Base-by-base conservation (phyloP, 2,888 invertebrate genomes). In the Cynaeus angustus region DNA sequence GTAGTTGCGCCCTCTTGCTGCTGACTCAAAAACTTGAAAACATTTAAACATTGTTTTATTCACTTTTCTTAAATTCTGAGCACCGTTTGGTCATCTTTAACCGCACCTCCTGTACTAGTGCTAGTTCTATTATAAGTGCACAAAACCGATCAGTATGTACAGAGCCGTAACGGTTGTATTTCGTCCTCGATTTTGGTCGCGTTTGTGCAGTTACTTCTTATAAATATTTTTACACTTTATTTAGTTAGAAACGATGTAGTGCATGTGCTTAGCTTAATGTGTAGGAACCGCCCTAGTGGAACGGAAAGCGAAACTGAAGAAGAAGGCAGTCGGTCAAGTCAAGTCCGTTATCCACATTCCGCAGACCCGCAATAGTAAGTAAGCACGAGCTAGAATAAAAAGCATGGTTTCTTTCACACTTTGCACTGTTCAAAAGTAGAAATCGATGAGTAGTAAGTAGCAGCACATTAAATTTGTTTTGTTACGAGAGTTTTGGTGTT, bases 251-350 rank as follows among this genome's bases (percentile, higher is more conserved):
- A 45, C 68, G 38, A 77, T 85, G 87, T 85, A 82, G 83, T 85
- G 84, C 84, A 84, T 84, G 84, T 84, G 84, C 85, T 84, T 84
- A 84, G 83, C 84, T 83, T 85, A 85, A 84, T 86, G 88, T 84
- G 84, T 88, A 86, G 85, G 85, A 82, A 84, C 80, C 86, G 88
- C 81, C 89, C 88, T 82, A 89, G 89, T 82, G 89, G 91, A 84
- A 91, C 91, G 84, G 89, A 92, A 87, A 92, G 92, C 84, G 93
- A 93, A 85, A 92, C 92, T 72, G 93, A 93, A 85, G 92, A 92
- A 78, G 91, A 91, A 79, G 85, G 88, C 81, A 81, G 83, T 80
- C 79, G 83, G 67, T 81, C 86, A 68, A 86, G 86, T 68, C 85
- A 77, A 81, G 85, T 66, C 81, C 86, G 79, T 67, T 84, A 82